Evolutionary conservation across 2,888 invertebrate genomes (phyloP), one percentile per base, ranked within the genome.

Genomic region (Drosophila meridionalis): DNA sequence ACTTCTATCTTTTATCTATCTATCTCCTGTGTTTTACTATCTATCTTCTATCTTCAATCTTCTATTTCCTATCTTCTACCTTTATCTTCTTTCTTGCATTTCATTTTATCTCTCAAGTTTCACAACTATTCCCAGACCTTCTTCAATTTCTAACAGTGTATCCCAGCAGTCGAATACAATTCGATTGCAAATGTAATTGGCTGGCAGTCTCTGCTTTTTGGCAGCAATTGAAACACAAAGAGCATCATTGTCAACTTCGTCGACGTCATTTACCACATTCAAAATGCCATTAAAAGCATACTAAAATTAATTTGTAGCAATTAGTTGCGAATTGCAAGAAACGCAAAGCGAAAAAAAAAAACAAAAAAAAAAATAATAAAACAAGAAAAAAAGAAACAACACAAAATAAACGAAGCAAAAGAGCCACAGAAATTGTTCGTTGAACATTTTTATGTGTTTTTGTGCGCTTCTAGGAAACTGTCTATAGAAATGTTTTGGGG

Each of bases 271-370:
- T 76, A 76, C 82, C 87, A 87, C 86, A 89, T 87, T 87, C 89
- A 87, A 89, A 89, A 89, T 84, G 89, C 85, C 88, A 89, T 87
- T 89, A 87, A 89, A 87, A 89, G 86, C 79, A 85, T 85, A 89
- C 89, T 89, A 89, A 87, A 89, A 89, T 87, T 89, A 87, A 89
- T 87, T 89, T 88, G 88, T 87, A 77, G 87, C 87, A 87, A 87
- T 87, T 87, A 89, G 90, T 87, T 87, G 87, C 90, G 89, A 89
- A 87, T 87, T 87, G 90, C 88, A 76, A 82, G 80, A 83, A 79
- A 83, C 32, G 77, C 80, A 75, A 78, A 74, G 66, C 57, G 62
- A 76, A 73, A 32, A 45, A 36, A 12, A 45, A 34, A 12, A 12
- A 43, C 4, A 32, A 20, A 20, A 20, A 26, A 3, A 12, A 34